phyloP scores from a whole-genome alignment of 2,113 vertebrate species.

The Aldabrachelys gigantea region DNA sequence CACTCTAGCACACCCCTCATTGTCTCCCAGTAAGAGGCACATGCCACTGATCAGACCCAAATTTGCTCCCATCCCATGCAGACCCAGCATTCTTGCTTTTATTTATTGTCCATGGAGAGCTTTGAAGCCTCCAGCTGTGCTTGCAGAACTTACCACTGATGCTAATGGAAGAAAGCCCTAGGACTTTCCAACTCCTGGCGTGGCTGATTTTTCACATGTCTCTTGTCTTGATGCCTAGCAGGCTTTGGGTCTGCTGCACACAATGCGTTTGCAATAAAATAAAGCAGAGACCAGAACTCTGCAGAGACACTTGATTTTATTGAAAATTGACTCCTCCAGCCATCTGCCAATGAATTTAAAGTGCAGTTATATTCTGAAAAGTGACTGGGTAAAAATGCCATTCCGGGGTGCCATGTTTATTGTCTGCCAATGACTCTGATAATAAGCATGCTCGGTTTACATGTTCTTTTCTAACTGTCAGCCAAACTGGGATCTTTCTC shows the following conservation, averaged over 20 bases:
- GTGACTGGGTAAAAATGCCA: constrained; percentile 33
- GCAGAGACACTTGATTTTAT: constrained; percentile 54
- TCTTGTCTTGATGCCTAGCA: constrained; percentile 14
- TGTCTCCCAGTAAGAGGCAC: background rate
- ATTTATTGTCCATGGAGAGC: background rate
- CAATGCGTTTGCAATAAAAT: constrained; percentile 27
- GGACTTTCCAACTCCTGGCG: background rate
- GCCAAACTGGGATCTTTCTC: constrained; percentile 48
- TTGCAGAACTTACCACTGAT: background rate
- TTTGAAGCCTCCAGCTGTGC: background rate
- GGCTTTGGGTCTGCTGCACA: constrained; percentile 44
- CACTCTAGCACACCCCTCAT: background rate
- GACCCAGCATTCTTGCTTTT: background rate
- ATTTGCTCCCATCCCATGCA: background rate
- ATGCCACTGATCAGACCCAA: background rate
- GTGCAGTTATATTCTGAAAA: constrained; percentile 43
- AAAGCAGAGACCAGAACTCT: constrained; percentile 45
- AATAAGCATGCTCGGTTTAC: constrained; percentile 36
- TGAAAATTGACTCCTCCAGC: constrained; percentile 61
- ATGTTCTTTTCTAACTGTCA: constrained; percentile 9
- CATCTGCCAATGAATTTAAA: constrained; percentile 60
- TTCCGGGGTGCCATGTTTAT: constrained; percentile 58
- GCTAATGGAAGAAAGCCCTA: background rate
- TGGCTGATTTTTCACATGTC: constrained; percentile 51
- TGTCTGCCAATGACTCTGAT: constrained; percentile 54